phyloP scores from a whole-genome alignment of 23 tunicate genomes.

The Halocynthia roretzi region DNA sequence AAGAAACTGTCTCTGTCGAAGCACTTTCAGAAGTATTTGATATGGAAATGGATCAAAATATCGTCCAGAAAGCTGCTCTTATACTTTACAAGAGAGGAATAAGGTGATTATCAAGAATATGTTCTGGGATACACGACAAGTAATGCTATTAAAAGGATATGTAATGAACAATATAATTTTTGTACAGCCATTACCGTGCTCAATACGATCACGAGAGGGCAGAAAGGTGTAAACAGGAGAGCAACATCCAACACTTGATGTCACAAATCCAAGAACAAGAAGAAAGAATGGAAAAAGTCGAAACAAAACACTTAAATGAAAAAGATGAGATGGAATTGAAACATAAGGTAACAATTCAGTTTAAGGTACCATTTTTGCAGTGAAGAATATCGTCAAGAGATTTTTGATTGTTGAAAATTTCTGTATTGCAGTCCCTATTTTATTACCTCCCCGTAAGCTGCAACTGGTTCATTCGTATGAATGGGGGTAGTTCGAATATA shows the following conservation, averaged over 20 bases:
- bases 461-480: too few relatives aligned
- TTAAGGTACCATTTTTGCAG: neutral
- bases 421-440: neutral
- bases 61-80: slow-evolving; percentile 19
- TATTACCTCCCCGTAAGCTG: neutral
- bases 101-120: slow-evolving; percentile 1
- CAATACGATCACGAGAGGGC: slow-evolving; percentile 5
- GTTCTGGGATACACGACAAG: neutral
- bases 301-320: neutral
- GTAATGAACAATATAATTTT: neutral
- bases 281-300: slow-evolving; percentile 7
- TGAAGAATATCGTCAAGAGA: too few relatives aligned
- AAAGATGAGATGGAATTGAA: neutral
- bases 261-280: slow-evolving; percentile 30
- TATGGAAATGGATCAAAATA: slow-evolving; percentile 19
- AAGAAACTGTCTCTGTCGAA: slow-evolving; percentile 19
- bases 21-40: slow-evolving; percentile 26
- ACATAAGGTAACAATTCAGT: slow-evolving; percentile 4
- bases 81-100: slow-evolving; percentile 21
- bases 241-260: slow-evolving; percentile 12
- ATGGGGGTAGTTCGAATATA: too few relatives aligned
- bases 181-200: slow-evolving; percentile 19
- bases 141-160: too few relatives aligned
- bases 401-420: neutral
- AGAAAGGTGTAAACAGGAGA: slow-evolving; percentile 14